Evolutionary conservation across 1,140 invertebrate genomes (phyloP).

Genomic region (Hyphantria cunea): DNA sequence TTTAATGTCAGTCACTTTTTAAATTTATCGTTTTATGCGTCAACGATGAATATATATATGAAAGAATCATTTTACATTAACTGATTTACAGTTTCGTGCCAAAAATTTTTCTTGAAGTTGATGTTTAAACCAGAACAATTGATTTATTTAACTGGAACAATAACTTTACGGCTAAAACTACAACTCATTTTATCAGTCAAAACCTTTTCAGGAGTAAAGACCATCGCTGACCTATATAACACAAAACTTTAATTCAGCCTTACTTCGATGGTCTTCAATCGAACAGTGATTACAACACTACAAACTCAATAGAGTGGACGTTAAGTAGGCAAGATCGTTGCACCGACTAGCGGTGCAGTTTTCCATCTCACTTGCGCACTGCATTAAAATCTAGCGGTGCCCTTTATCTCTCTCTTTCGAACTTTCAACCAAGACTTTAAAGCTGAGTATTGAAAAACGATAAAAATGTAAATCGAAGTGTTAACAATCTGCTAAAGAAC

Average conservation of each 20-base stretch:
- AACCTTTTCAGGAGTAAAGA: too few species aligned
- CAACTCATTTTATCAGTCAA: too few species aligned
- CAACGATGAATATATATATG: constrained; percentile 20
- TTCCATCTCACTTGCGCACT: constrained; percentile 43
- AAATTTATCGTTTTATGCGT: constrained; percentile 39
- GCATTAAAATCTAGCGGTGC: constrained; percentile 32
- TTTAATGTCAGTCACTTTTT: constrained; percentile 49
- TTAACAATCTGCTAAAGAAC: constrained; percentile 25
- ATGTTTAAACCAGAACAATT: too few species aligned
- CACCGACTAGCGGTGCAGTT: constrained; percentile 55
- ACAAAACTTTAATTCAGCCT: not conserved
- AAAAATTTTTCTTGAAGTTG: too few species aligned
- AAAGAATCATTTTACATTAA: too few species aligned
- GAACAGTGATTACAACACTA: constrained; percentile 42
- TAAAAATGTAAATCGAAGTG: constrained; percentile 23
- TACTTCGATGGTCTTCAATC: constrained; percentile 31
- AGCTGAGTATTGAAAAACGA: constrained; percentile 20
- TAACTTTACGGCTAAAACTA: too few species aligned
- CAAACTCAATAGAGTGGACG: constrained; percentile 39
- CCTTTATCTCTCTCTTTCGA: constrained; percentile 21
- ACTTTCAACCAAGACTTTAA: constrained; percentile 17
- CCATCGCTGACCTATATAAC: too few species aligned
- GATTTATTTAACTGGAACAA: too few species aligned
- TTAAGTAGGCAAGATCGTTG: constrained; percentile 57
- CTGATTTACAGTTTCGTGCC: too few species aligned